Conservation (phyloP, 2,113 vertebrate genomes). For the Cyanoliseus patagonus region DNA sequence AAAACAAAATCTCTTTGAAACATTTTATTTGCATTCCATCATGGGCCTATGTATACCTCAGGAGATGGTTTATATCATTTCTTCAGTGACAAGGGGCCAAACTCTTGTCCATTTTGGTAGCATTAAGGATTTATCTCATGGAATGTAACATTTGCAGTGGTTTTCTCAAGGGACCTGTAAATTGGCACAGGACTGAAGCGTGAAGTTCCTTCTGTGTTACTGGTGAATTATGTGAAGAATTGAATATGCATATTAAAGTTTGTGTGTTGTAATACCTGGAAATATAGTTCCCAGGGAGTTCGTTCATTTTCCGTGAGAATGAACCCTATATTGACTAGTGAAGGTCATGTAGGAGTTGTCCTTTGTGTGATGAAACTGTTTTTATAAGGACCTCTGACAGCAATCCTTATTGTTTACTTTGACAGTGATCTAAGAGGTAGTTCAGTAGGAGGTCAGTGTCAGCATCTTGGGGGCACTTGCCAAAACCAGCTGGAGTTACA, state of each 20-base stretch:
- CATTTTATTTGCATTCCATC: not conserved
- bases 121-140: not conserved
- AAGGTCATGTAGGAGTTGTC: not conserved
- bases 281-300: not conserved
- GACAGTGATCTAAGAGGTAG: not conserved
- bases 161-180: conserved; percentile 1
- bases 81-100: not conserved
- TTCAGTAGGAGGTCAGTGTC: not conserved
- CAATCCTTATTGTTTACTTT: not conserved
- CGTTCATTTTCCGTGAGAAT: not conserved
- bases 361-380: not conserved
- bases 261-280: not conserved
- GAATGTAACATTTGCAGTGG: not conserved
- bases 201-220: not conserved
- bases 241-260: not conserved
- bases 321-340: not conserved
- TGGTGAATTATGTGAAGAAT: not conserved
- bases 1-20: not conserved
- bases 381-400: not conserved
- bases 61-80: not conserved
- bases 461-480: not conserved
- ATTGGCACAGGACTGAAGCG: not conserved
- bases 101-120: not conserved
- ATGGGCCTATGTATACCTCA: not conserved
- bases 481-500: not conserved